phyloP scores from a whole-genome alignment of 2,888 invertebrate genomes.

The Lathronympha strigana region DNA sequence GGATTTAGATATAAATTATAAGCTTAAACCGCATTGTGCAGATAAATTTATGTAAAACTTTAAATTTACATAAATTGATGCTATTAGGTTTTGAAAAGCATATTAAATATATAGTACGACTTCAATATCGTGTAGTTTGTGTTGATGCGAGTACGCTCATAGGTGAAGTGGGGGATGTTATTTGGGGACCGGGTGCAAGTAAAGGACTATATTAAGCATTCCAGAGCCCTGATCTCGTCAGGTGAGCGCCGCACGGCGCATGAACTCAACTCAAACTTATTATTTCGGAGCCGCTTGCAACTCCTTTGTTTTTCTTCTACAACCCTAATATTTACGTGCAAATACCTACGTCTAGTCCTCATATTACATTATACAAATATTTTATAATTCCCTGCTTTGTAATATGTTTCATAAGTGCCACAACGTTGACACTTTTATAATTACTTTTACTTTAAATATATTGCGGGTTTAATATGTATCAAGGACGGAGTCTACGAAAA shows the following conservation, averaged over 20 bases:
- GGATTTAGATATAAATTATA: conserved; percentile 39
- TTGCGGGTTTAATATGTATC: neutral
- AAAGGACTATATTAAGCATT: conserved; percentile 83
- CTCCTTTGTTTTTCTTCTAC: conserved; percentile 76
- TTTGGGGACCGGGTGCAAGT: conserved; percentile 77
- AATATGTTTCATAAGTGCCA: neutral
- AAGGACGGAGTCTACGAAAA: conserved; percentile 7
- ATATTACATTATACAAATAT: conserved; percentile 67
- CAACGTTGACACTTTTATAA: conserved; percentile 1
- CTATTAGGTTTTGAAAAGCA: neutral
- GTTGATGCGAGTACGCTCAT: conserved; percentile 57
- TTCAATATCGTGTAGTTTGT: conserved; percentile 51
- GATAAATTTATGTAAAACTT: conserved; percentile 13
- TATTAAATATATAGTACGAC: conserved; percentile 34
- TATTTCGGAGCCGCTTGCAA: conserved; percentile 74
- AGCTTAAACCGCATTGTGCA: conserved; percentile 1
- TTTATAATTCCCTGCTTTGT: neutral
- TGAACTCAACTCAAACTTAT: conserved; percentile 80
- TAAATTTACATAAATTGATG: neutral
- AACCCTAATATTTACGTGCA: conserved; percentile 55
- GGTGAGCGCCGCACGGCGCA: conserved; percentile 67
- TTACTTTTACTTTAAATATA: neutral
- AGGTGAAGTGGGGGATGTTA: conserved; percentile 74
- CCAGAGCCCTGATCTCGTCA: conserved; percentile 78
- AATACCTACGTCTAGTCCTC: conserved; percentile 64